Conservation (phyloP, 2,797 vertebrate species). For the Acestrorhynchus altus region DNA sequence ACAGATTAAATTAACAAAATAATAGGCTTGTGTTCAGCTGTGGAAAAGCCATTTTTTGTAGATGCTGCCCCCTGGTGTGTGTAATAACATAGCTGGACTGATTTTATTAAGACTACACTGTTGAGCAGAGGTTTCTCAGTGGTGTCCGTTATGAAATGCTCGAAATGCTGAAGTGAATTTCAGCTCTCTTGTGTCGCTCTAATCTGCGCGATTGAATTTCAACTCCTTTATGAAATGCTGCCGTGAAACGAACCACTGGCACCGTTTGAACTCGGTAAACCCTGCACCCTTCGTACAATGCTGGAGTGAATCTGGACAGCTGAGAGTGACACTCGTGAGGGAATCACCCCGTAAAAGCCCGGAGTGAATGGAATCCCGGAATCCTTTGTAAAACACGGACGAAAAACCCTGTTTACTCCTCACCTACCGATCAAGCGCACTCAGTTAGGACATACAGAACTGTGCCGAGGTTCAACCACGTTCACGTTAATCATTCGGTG, state of each 20-base stretch:
- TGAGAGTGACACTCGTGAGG: background rate
- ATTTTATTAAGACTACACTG: background rate
- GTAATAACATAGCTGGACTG: background rate
- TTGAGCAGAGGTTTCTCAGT: too few species aligned
- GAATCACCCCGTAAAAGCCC: slow-evolving; percentile 2
- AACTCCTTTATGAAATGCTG: background rate
- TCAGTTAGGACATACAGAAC: background rate
- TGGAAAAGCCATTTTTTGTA: too few species aligned
- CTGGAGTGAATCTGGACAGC: background rate
- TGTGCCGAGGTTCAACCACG: background rate
- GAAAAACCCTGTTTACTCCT: background rate
- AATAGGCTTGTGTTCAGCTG: too few species aligned
- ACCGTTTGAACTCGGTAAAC: background rate
- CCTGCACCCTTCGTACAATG: background rate
- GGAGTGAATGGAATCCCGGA: background rate
- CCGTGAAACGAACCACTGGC: background rate
- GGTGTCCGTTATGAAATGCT: background rate
- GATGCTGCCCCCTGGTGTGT: too few species aligned
- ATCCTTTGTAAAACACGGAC: background rate
- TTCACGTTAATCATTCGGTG: too few species aligned
- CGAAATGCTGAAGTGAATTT: slow-evolving; percentile 10
- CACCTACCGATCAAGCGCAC: too few species aligned
- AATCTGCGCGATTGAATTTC: slow-evolving; percentile 10
- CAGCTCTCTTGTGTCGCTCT: background rate
- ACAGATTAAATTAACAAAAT: background rate